Base-by-base conservation (phyloP, 1,140 invertebrate species). In the Calycopis cecrops region DNA sequence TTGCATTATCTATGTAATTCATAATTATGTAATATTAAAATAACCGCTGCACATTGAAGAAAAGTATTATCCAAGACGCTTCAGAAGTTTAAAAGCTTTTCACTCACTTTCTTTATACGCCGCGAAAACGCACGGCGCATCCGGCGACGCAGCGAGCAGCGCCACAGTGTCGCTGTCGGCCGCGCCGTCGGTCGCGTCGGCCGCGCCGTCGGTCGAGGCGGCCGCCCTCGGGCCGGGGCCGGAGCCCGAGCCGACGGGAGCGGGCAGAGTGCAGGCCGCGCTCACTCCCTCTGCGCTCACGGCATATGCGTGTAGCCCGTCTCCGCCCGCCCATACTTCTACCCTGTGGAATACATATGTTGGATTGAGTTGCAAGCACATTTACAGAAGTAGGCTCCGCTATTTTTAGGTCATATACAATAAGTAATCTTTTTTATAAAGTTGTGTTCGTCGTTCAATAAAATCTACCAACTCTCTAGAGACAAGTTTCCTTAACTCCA, bases 21-120 rank as follows among this genome's bases (percentile, higher is more conserved):
- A n/a, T n/a, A n/a, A n/a, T n/a, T n/a, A n/a, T n/a, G n/a, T n/a
- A n/a, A n/a, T n/a, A n/a, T n/a, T n/a, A n/a, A n/a, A n/a, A n/a
- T n/a, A n/a, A n/a, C n/a, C n/a, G n/a, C n/a, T n/a, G n/a, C n/a
- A n/a, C n/a, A n/a, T n/a, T n/a, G n/a, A n/a, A n/a, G n/a, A n/a
- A n/a, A n/a, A n/a, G n/a, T n/a, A n/a, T n/a, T n/a, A n/a, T n/a
- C 21, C 21, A 2, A 28, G 2, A 28, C n/a, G 21, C 21, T 2
- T 28, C 2, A 6, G 21, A 3, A 6, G 2, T 28, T 28, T 3
- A 28, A 28, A 9, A n/a, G 4, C 11, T 14, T 11, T 37, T 40
- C n/a, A 61, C 59, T 40, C 33, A 81, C 78, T 79, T 0, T 80
- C 94, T 88, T 91, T 92, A 3, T 95, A 92, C 67, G 96, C 96